Conservation (phyloP, 2,888 invertebrate genomes). For the Agriotes lineatus region DNA sequence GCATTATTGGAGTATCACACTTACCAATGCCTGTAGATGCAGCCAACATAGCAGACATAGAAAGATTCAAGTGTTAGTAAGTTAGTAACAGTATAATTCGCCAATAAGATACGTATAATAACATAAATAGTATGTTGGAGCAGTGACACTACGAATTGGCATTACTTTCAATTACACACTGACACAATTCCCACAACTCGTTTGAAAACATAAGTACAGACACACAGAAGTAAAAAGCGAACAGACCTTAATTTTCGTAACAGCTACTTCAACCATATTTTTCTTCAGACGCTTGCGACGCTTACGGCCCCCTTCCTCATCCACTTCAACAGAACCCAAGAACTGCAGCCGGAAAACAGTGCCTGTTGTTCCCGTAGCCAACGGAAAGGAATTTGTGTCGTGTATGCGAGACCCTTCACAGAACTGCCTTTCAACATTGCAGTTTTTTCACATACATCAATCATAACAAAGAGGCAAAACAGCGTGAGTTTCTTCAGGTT, state of each 20-base stretch:
- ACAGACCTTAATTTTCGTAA: constrained; percentile 87
- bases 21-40: constrained; percentile 48
- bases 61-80: constrained; percentile 37
- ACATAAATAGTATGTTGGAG: constrained; percentile 44
- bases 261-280: constrained; percentile 90
- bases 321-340: constrained; percentile 88
- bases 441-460: constrained; percentile 40
- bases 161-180: constrained; percentile 4
- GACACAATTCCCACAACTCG: neutral
- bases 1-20: constrained; percentile 10
- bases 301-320: constrained; percentile 80
- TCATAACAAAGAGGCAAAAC: constrained; percentile 31
- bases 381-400: constrained; percentile 61
- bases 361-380: constrained; percentile 71
- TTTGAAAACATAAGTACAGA: constrained; percentile 21
- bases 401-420: constrained; percentile 60
- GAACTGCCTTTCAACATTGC: constrained; percentile 51
- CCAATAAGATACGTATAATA: constrained; percentile 14
- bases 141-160: constrained; percentile 23
- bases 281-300: constrained; percentile 85
- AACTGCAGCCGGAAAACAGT: constrained; percentile 86
- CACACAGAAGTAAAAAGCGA: constrained; percentile 48
- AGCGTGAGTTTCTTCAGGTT: constrained; percentile 26
- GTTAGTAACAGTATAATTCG: constrained; percentile 28
- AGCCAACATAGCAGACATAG: constrained; percentile 43